Percentiles rank a stretch among this genome's conserved stretches.
These are phyloP conservation scores for Hystrix cristata DNA, from an alignment of 2,113 vertebrate species.

Conservation along the genomic window DNA sequence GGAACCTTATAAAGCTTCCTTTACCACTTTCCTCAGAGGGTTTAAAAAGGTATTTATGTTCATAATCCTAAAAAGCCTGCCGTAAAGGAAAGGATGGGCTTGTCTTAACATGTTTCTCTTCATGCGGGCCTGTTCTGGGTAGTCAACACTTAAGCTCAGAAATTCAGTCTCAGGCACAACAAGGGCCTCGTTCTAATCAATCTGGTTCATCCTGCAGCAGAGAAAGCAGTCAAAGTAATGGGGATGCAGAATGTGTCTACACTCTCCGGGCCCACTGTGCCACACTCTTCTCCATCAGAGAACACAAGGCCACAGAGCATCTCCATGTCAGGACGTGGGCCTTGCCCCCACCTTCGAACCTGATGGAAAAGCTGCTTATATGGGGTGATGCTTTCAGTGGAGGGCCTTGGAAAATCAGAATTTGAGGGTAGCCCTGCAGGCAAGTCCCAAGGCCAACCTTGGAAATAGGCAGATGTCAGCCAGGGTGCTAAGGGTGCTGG, in stretches of 20 bases:
- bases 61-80: constrained; percentile 77
- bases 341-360: constrained; percentile 76
- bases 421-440: not conserved
- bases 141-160: constrained; percentile 75
- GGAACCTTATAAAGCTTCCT: constrained; percentile 77
- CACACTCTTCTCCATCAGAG: constrained; percentile 63
- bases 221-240: constrained; percentile 83
- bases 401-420: constrained; percentile 76
- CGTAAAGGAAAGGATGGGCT: constrained; percentile 69
- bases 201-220: constrained; percentile 73
- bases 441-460: not conserved
- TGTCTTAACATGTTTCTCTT: constrained; percentile 81
- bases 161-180: constrained; percentile 73
- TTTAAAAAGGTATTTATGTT: constrained; percentile 69
- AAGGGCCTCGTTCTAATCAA: constrained; percentile 81
- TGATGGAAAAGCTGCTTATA: constrained; percentile 76
- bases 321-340: constrained; percentile 71
- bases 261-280: constrained; percentile 72
- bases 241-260: constrained; percentile 72
- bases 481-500: not conserved
- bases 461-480: not conserved
- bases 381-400: constrained; percentile 81
- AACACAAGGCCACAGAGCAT: constrained; percentile 69
- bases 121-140: constrained; percentile 58
- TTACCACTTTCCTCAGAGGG: constrained; percentile 82